Evolutionary conservation across 2,797 vertebrate species (phyloP).

Genomic region (Micromesistius poutassou): DNA sequence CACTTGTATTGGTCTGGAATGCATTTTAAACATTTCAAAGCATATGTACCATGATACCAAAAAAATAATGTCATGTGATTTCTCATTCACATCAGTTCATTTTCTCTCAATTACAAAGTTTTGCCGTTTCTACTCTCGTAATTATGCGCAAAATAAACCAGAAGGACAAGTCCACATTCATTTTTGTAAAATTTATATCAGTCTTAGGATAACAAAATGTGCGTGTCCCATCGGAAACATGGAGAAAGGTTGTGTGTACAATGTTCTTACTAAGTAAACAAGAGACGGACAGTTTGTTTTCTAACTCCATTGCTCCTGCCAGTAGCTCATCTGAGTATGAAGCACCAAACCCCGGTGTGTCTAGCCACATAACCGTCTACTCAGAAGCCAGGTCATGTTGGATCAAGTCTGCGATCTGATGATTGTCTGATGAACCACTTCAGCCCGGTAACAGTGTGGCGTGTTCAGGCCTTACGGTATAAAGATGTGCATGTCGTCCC

Average conservation of each 20-base stretch:
- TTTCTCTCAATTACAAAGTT: too few species aligned
- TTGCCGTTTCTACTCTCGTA: neutral
- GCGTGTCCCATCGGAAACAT: neutral
- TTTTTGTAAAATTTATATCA: conserved; percentile 2
- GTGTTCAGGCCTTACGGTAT: neutral
- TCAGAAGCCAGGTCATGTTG: neutral
- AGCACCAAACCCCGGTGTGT: neutral
- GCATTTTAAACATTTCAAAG: neutral
- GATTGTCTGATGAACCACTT: neutral
- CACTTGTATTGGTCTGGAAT: neutral
- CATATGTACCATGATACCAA: neutral
- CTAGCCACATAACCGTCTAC: neutral
- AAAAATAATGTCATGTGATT: neutral
- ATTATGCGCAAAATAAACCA: neutral
- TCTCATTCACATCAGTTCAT: neutral
- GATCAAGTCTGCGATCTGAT: neutral
- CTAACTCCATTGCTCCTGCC: neutral
- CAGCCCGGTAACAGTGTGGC: neutral
- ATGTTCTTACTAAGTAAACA: neutral
- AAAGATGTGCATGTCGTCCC: neutral
- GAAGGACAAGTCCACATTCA: conserved; percentile 14
- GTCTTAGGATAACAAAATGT: conserved; percentile 4
- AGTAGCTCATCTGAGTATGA: neutral
- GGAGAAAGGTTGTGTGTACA: neutral
- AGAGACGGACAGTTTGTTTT: neutral